phyloP scores from a whole-genome alignment of 2,113 vertebrate species.

The Rallus limicola region DNA sequence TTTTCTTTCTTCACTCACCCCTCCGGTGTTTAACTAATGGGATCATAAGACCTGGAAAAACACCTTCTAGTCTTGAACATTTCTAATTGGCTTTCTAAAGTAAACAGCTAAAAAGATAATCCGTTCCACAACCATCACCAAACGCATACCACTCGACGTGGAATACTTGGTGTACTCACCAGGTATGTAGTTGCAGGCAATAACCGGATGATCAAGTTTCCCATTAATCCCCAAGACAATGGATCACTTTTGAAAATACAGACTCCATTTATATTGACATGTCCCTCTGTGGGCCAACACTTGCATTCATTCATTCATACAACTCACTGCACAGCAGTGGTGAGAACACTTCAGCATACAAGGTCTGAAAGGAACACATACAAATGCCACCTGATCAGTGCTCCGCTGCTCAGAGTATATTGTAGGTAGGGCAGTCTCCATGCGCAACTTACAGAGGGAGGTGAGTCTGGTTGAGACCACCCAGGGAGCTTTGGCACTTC shows the following conservation, averaged over 20 bases:
- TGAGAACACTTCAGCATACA: not conserved
- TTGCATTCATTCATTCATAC: not conserved
- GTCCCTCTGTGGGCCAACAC: not conserved
- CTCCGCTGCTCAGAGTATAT: rapidly evolving
- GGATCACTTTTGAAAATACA: slow-evolving; percentile 4
- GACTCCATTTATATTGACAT: not conserved
- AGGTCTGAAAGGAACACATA: rapidly evolving
- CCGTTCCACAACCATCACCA: not conserved
- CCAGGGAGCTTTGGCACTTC: not conserved
- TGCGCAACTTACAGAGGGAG: not conserved
- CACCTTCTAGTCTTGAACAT: slow-evolving; percentile 4
- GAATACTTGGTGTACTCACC: not conserved
- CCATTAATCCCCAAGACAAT: slow-evolving; percentile 53
- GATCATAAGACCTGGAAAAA: slow-evolving; percentile 40
- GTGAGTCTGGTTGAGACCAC: not conserved
- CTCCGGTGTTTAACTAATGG: slow-evolving; percentile 46
- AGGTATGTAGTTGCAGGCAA: not conserved
- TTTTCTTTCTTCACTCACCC: slow-evolving; percentile 29
- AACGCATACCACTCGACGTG: not conserved
- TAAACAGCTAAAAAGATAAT: slow-evolving; percentile 25
- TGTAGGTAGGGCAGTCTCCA: not conserved
- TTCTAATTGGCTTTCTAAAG: slow-evolving; percentile 55
- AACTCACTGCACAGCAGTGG: not conserved
- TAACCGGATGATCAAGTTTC: slow-evolving; percentile 53
- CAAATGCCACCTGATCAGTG: not conserved